Evolutionary conservation across 2,797 vertebrate species (phyloP), one percentile per base, ranked within the genome.

Genomic region (Fringilla coelebs): DNA sequence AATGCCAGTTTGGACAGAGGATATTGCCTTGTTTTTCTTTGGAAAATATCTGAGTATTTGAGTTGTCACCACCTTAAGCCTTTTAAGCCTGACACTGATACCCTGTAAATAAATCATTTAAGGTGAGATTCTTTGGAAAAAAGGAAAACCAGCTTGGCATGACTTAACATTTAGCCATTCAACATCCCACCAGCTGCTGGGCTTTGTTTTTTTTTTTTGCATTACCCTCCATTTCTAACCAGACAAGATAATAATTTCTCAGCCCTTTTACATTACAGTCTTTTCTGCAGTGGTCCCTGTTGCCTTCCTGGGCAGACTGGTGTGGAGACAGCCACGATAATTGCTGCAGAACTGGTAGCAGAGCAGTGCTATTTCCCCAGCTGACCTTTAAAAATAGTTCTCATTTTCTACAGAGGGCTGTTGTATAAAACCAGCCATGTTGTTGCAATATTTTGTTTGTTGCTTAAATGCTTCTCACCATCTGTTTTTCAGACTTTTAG

Each of bases 341-440:
- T 62, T 86, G 71, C 84, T 61, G 68, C 52, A 36, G 74, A 82
- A 18, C 61, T 17, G 16, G 78, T 10, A 57, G 81, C 78, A 85
- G 62, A 66, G 65, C 11, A 54, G 49, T 36, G 72, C 57, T 77
- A 10, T 72, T 96, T 79, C 88, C 90, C 45, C 85, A 85, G 0
- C 57, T 94, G 92, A 96, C 96, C 92, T 95, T 96, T 94, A 82
- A 60, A 96, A 68, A 76, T 13, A 85, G 70, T 79, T 82, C 45
- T 60, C 36, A 7, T 65, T 93, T 92, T 65, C 84, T 51, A 1
- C 29, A 7, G 81, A 85, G 75, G 20, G 76, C 65, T 85, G 73
- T 22, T 73, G 80, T 40, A 76, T 40, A 71, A 87, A 92, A 10
- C 83, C 3, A 1, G 4, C 63, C 17, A 12, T 36, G 92, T 55